Evolutionary conservation across 2,888 invertebrate species (phyloP).

Genomic region (Zygothrica quintamaculata): DNA sequence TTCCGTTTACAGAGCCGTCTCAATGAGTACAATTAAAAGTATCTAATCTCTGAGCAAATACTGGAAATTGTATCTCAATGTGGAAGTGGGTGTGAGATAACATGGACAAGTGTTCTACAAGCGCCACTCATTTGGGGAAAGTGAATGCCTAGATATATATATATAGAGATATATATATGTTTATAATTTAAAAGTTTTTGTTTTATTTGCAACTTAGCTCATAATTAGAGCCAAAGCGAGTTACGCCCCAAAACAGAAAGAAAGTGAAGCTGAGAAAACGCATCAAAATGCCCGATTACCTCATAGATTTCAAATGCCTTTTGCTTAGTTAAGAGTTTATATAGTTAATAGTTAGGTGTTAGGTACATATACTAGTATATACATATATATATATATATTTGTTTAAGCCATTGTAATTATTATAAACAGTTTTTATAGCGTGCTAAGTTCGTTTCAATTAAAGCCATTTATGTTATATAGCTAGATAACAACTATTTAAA

Average conservation of each 20-base stretch:
- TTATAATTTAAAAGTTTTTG: slow-evolving; percentile 21
- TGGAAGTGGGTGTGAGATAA: slow-evolving; percentile 31
- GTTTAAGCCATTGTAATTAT: slow-evolving; percentile 4
- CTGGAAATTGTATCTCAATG: slow-evolving; percentile 6
- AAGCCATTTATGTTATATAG: slow-evolving; percentile 59
- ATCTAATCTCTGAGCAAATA: slow-evolving; percentile 12
- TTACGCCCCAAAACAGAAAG: slow-evolving; percentile 22
- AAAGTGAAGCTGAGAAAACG: slow-evolving; percentile 51
- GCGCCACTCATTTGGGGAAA: slow-evolving; percentile 48
- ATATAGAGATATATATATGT: neutral
- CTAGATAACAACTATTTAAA: slow-evolving; percentile 18
- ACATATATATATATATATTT: slow-evolving; percentile 42
- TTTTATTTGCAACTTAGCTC: slow-evolving; percentile 35
- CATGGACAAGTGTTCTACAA: slow-evolving; percentile 53
- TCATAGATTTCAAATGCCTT: slow-evolving; percentile 52
- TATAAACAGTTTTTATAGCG: slow-evolving; percentile 71
- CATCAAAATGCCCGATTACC: slow-evolving; percentile 62
- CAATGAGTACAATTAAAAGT: neutral
- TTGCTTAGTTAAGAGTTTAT: slow-evolving; percentile 15
- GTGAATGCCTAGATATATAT: slow-evolving; percentile 48
- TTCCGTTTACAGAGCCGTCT: slow-evolving; percentile 61
- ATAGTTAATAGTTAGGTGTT: no score
- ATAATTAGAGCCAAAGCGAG: slow-evolving; percentile 30
- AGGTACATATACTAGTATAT: no score
- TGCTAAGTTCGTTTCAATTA: slow-evolving; percentile 75